Evolutionary conservation across 2,888 invertebrate genomes (phyloP), one percentile per base, ranked within the genome.

Genomic region (Teleogryllus oceanicus): DNA sequence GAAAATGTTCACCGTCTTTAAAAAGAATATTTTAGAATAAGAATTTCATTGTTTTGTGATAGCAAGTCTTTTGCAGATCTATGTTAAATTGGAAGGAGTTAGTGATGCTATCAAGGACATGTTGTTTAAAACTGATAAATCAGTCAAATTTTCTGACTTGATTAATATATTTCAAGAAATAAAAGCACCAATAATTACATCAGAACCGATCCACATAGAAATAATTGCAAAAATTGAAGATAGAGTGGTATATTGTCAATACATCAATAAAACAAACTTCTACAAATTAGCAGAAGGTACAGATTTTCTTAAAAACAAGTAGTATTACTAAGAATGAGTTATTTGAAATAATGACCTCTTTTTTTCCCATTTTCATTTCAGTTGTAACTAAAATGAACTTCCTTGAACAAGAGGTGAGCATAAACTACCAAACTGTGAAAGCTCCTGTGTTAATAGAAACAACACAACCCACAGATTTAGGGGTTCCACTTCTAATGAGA

Each of bases 181-280:
- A 81, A 88, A 89, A 82, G 86, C 89, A 10, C 87, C 89, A 11
- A 85, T 86, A 18, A 85, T 87, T 78, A 83, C 85, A 49, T 86
- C 86, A 11, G 88, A 88, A 79, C 89, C 92, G 84, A 88, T 92
- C 0, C 92, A 93, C 83, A 88, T 93, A 75, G 93, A 93, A 84
- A 86, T 93, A 13, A 90, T 93, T 8, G 86, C 91, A 0, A 91
- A 92, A 84, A 88, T 92, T 82, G 92, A 93, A 82, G 91, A 91
- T 49, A 92, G 92, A 84, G 90, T 92, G 0, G 90, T 94, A 0
- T 88, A 91, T 62, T 92, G 92, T 0, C 89, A 91, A 37, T 92
- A 93, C 83, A 87, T 93, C 80, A 93, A 93, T 84, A 90, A 92
- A 82, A 90, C 91, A 0, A 89, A 90, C 77, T 92, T 92, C 82